Conservation (phyloP, 1,140 invertebrate genomes). For the Hylaeus anthracinus region DNA sequence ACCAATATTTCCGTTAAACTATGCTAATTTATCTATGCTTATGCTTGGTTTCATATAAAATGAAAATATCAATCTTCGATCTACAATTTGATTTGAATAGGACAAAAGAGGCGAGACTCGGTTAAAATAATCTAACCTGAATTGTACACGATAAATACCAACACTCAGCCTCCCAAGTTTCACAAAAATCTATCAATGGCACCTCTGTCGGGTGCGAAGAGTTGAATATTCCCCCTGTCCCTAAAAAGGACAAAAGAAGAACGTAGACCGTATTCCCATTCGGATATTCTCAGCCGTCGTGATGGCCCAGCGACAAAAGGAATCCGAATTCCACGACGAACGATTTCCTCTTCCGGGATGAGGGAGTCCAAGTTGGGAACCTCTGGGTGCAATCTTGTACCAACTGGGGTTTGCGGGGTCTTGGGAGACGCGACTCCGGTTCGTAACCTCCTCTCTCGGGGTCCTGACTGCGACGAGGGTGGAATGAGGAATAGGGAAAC, state of each 20-base stretch:
- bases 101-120: too few species aligned
- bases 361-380: slow-evolving; percentile 64
- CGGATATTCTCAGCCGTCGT: neutral
- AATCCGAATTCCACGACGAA: slow-evolving; percentile 19
- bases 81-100: too few species aligned
- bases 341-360: neutral
- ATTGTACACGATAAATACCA: too few species aligned
- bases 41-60: too few species aligned
- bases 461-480: slow-evolving; percentile 64
- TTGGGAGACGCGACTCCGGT: slow-evolving; percentile 71
- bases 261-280: neutral
- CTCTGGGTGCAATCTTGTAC: slow-evolving; percentile 78
- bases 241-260: neutral
- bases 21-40: too few species aligned
- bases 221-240: neutral
- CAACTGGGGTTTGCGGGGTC: slow-evolving; percentile 76
- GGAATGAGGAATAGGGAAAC: slow-evolving; percentile 75
- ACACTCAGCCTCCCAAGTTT: too few species aligned
- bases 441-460: slow-evolving; percentile 72
- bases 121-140: too few species aligned
- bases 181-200: too few species aligned
- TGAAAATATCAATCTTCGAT: too few species aligned
- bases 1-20: too few species aligned
- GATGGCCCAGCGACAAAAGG: neutral
- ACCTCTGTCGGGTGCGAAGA: too few species aligned